Percentiles rank a stretch among this genome's conserved stretches.
phyloP scores from a whole-genome alignment of 2,113 vertebrate species.

The Odocoileus hemionus region DNA sequence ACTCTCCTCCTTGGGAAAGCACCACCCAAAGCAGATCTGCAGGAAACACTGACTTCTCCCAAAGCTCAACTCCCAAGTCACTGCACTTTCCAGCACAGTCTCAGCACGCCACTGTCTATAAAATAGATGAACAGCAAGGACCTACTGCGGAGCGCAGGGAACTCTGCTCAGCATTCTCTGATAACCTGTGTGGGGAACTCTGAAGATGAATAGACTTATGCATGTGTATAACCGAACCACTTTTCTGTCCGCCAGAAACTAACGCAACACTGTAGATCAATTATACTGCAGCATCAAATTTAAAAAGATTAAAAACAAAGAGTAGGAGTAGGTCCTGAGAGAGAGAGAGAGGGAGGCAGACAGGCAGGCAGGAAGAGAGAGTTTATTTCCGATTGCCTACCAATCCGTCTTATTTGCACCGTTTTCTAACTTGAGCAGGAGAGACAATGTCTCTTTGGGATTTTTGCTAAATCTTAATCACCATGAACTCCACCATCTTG shows the following conservation, averaged over 20 bases:
- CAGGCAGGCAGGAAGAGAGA: background rate
- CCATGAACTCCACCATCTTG: background rate
- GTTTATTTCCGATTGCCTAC: background rate
- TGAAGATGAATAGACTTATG: too few relatives aligned
- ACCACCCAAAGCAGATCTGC: background rate
- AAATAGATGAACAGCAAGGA: background rate
- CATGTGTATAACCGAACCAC: background rate
- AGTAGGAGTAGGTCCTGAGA: conserved; percentile 1
- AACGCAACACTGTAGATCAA: background rate
- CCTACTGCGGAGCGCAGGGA: background rate
- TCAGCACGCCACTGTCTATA: background rate
- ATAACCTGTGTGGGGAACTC: background rate
- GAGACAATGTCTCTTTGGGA: background rate
- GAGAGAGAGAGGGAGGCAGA: background rate
- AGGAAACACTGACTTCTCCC: background rate
- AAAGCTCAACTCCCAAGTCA: background rate
- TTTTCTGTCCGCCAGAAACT: background rate
- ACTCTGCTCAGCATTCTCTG: background rate
- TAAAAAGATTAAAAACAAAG: background rate
- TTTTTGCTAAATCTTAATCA: background rate
- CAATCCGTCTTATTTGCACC: conserved; percentile 1
- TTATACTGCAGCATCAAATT: background rate
- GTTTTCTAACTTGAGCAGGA: background rate
- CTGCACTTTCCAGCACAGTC: background rate
- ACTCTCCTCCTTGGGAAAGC: conserved; percentile 38